These are phyloP conservation scores for Carettochelys insculpta DNA, from an alignment of 2,113 vertebrate species.

Conservation along the genomic window DNA sequence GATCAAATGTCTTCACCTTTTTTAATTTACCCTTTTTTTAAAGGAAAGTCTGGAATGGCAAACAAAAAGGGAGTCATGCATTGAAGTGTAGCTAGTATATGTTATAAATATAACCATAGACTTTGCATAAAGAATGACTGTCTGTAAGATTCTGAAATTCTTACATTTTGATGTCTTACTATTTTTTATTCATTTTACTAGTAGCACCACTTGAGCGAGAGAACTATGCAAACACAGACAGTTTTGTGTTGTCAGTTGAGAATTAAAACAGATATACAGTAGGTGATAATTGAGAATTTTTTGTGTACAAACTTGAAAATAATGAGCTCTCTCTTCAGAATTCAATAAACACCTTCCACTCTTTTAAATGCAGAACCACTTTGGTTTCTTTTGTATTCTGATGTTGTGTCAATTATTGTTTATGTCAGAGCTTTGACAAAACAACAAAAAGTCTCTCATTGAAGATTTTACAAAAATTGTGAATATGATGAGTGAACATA, in stretches of 20 bases:
- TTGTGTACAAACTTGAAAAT: constrained; percentile 2
- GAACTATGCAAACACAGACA: background rate
- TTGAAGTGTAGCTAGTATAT: background rate
- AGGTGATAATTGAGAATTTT: constrained; percentile 36
- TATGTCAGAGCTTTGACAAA: background rate
- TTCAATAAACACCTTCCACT: constrained; percentile 27
- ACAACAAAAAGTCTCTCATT: background rate
- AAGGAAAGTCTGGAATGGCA: background rate
- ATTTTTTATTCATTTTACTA: background rate
- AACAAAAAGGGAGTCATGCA: background rate
- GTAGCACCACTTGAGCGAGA: background rate
- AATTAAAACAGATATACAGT: background rate
- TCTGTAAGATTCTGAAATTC: background rate
- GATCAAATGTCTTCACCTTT: background rate
- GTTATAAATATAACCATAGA: background rate
- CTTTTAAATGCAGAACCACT: constrained; percentile 36
- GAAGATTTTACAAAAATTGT: background rate
- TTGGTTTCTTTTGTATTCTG: constrained; percentile 43
- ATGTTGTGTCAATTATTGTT: background rate
- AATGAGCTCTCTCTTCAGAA: constrained; percentile 25
- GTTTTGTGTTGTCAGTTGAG: background rate
- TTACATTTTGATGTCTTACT: background rate
- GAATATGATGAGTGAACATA: background rate
- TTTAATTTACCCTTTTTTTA: background rate
- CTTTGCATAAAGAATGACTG: background rate